Conservation (phyloP, 2,113 vertebrate genomes). For the Saguinus imperator region DNA sequence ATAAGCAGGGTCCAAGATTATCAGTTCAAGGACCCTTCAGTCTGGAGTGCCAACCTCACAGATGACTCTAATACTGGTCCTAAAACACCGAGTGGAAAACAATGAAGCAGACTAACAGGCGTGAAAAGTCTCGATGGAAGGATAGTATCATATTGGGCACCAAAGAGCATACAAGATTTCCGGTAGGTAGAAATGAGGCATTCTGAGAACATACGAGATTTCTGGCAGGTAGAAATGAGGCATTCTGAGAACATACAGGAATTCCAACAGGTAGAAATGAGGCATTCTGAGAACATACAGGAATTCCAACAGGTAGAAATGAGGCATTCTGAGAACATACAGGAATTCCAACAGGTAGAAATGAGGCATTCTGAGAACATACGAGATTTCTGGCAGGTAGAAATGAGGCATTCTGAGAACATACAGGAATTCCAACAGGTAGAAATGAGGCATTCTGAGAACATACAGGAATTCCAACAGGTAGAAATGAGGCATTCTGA, state of each 20-base stretch:
- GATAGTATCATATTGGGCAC: rapidly evolving
- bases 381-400: neutral
- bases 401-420: neutral
- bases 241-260: too few species aligned
- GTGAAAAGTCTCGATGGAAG: neutral
- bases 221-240: neutral
- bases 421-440: neutral
- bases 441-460: neutral
- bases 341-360: neutral
- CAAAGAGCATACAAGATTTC: neutral
- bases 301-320: neutral
- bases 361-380: neutral
- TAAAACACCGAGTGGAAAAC: neutral
- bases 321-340: neutral
- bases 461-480: neutral
- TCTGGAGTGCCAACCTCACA: neutral
- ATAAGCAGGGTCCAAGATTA: neutral
- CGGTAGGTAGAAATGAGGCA: neutral
- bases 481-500: neutral
- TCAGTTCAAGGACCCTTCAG: neutral
- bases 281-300: neutral
- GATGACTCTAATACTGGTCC: neutral
- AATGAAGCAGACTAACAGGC: neutral
- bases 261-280: neutral
- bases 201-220: too few species aligned